Base-by-base conservation (phyloP, 1,140 invertebrate genomes). In the Anadara kagoshimensis region DNA sequence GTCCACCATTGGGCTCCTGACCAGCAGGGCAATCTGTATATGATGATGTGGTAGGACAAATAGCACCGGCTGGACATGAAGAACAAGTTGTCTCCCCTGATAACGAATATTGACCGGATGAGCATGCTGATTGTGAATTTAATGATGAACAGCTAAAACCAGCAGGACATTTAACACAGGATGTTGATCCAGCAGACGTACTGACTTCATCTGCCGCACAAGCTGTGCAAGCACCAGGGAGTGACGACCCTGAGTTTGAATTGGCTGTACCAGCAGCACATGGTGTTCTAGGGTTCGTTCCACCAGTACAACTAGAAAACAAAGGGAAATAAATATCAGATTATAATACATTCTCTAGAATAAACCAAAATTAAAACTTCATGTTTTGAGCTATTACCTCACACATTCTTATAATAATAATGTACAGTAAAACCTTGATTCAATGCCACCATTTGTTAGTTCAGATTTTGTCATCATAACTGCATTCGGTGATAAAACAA, bases 221-320 rank as follows among this genome's bases (percentile, higher is more conserved):
- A 8, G 70, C 24, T 44, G 58, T 36, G 69, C 82, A 83, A 51
- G 47, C 78, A n/a, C 45, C 14, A 1, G 41, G 44, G 12, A 41
- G 43, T 0, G 68, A 57, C 7, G 59, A 64, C 5, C 82, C 81
- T 11, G 58, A 56, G 29, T 57, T 75, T 16, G 58, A 36, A 57
- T 84, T 84, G 54, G 65, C 75, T 16, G 66, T 78, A 18, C 83
- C 83, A 11, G 75, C 77, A 57, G 24, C 20, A 63, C 83, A 85
- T 22, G 80, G 53, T 51, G 53, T 61, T 57, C 58, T 75, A 8
- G 69, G 20, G 26, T 36, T 51, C 1, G 16, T 54, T 10, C 54
- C 70, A 20, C 82, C 82, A 0, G 59, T n/a, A 77, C 83, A 85
- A 62, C 83, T 85, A 73, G 3, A 82, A 76, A 61, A 67, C 20